Conservation (phyloP, 2,113 vertebrate genomes). For the Tachycineta bicolor region DNA sequence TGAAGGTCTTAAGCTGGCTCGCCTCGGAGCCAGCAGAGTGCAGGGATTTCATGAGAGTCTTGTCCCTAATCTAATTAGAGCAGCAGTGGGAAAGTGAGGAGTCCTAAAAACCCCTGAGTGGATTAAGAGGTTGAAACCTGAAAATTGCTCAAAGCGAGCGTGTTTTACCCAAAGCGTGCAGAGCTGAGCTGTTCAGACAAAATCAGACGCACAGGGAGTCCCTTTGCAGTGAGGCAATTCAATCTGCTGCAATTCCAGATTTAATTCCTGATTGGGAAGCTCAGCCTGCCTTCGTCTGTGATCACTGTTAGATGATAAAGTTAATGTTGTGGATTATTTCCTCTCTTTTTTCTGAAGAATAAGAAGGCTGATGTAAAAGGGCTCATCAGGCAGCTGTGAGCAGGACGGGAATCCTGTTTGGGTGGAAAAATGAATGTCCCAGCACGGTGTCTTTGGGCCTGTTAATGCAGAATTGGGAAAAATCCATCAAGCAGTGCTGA, state of each 20-base stretch:
- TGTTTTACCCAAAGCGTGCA: neutral
- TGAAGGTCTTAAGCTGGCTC: slow-evolving; percentile 17
- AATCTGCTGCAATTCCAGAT: neutral
- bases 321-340: neutral
- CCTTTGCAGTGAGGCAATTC: neutral
- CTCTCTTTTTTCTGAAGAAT: neutral
- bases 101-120: neutral
- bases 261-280: neutral
- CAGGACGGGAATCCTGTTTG: neutral
- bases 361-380: accelerated
- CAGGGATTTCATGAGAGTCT: neutral
- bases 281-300: neutral
- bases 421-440: neutral
- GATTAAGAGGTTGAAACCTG: slow-evolving; percentile 33
- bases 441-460: accelerated
- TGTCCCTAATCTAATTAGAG: slow-evolving; percentile 7
- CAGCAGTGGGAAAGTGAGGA: slow-evolving; percentile 33
- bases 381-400: neutral
- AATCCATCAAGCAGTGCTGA: neutral
- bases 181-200: neutral
- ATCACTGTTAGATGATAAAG: neutral
- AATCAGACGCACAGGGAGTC: accelerated
- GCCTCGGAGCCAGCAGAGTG: neutral
- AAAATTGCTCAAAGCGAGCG: neutral
- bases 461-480: neutral